Conservation (phyloP, 2,113 vertebrate species). For the Jacana jacana region DNA sequence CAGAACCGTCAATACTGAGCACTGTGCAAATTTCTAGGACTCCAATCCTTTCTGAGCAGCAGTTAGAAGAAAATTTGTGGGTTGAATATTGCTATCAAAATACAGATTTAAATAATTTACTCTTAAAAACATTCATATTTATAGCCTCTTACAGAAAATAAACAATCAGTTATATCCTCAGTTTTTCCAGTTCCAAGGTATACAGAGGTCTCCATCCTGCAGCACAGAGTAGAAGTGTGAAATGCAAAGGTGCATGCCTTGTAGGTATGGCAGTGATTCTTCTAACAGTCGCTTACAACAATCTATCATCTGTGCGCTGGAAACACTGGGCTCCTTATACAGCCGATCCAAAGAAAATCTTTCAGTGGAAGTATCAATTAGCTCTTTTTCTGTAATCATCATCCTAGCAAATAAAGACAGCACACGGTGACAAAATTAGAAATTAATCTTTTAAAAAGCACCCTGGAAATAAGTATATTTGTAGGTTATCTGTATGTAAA, state of each 20-base stretch:
- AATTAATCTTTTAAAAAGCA: neutral
- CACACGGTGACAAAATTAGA: neutral
- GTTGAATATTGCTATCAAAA: slow-evolving; percentile 51
- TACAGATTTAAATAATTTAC: slow-evolving; percentile 66
- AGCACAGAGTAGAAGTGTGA: slow-evolving; percentile 94
- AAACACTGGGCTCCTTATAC: slow-evolving; percentile 91
- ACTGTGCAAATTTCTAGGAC: slow-evolving; percentile 12
- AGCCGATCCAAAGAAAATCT: slow-evolving; percentile 82
- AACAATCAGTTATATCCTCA: slow-evolving; percentile 62
- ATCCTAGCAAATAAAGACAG: slow-evolving; percentile 73
- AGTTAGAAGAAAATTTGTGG: slow-evolving; percentile 9
- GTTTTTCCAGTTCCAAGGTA: slow-evolving; percentile 95
- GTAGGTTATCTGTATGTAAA: neutral
- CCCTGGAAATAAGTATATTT: neutral
- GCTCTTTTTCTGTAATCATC: slow-evolving; percentile 79
- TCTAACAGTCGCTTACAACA: slow-evolving; percentile 86
- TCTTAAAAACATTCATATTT: slow-evolving; percentile 41
- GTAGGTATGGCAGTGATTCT: slow-evolving; percentile 74
- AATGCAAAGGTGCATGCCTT: slow-evolving; percentile 86
- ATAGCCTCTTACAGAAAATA: slow-evolving; percentile 54
- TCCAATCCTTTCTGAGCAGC: slow-evolving; percentile 37
- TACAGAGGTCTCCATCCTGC: slow-evolving; percentile 94
- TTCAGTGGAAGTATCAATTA: slow-evolving; percentile 74
- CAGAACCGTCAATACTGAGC: neutral
- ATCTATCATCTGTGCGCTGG: slow-evolving; percentile 85